Conservation (phyloP, 2,113 vertebrate species). For the Tragelaphus scriptus region DNA sequence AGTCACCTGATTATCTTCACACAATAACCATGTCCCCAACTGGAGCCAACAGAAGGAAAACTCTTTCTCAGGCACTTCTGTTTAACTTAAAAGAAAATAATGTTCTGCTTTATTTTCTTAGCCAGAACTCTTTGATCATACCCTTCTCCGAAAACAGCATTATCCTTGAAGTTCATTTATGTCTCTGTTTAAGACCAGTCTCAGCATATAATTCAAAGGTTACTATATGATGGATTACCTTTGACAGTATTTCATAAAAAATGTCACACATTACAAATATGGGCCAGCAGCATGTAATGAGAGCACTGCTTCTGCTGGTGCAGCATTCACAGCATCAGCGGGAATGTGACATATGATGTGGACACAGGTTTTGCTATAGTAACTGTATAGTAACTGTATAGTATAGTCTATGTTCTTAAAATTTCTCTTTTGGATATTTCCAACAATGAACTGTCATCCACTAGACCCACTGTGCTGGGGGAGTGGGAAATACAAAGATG, state of each 20-base stretch:
- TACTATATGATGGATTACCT: conserved; percentile 73
- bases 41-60: not conserved
- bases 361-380: conserved; percentile 34
- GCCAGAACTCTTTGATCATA: not conserved
- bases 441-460: not conserved
- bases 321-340: not conserved
- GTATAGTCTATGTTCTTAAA: not conserved
- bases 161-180: conserved; percentile 54
- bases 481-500: not conserved
- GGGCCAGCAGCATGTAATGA: conserved; percentile 73
- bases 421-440: conserved; percentile 39
- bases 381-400: too few species aligned
- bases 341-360: not conserved
- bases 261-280: conserved; percentile 74
- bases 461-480: not conserved
- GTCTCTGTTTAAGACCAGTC: conserved; percentile 58
- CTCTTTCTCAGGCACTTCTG: not conserved
- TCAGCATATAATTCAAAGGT: conserved; percentile 66
- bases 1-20: not conserved
- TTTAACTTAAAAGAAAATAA: conserved; percentile 9
- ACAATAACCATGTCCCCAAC: not conserved
- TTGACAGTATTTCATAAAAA: conserved; percentile 77
- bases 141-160: conserved; percentile 23
- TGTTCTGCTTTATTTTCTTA: not conserved
- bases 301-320: conserved; percentile 58